Evolutionary conservation across 2,113 vertebrate genomes (phyloP).

Genomic region (Heterocephalus glaber): DNA sequence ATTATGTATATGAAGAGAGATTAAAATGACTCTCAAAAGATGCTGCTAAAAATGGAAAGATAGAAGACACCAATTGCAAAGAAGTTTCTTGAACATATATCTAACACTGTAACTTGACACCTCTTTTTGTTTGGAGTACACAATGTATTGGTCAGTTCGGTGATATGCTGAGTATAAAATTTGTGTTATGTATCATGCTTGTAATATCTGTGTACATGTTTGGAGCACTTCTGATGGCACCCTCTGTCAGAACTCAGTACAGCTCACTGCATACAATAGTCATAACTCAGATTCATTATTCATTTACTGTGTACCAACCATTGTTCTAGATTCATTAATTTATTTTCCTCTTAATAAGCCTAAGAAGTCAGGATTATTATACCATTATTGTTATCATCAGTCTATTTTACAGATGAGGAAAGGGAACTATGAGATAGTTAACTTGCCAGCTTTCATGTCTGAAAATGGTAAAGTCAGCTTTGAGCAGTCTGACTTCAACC

Average conservation of each 20-base stretch:
- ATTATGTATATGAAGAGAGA: neutral
- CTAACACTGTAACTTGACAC: conserved; percentile 33
- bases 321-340: neutral
- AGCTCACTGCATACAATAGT: neutral
- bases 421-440: neutral
- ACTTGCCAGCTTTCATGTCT: neutral
- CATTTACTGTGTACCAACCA: neutral
- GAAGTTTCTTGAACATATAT: neutral
- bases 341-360: neutral
- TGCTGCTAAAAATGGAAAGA: conserved; percentile 33
- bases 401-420: neutral
- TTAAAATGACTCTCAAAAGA: conserved; percentile 64
- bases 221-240: neutral
- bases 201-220: neutral
- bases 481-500: neutral
- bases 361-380: neutral
- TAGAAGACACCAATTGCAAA: conserved; percentile 26
- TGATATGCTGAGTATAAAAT: conserved; percentile 17
- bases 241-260: too few relatives aligned
- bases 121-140: neutral
- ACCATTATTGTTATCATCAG: neutral
- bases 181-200: neutral
- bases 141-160: neutral
- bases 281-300: neutral
- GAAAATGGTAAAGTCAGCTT: neutral